Evolutionary conservation across 2,113 vertebrate genomes (phyloP), one percentile per base, ranked within the genome.

Genomic region (Regulus satrapa): DNA sequence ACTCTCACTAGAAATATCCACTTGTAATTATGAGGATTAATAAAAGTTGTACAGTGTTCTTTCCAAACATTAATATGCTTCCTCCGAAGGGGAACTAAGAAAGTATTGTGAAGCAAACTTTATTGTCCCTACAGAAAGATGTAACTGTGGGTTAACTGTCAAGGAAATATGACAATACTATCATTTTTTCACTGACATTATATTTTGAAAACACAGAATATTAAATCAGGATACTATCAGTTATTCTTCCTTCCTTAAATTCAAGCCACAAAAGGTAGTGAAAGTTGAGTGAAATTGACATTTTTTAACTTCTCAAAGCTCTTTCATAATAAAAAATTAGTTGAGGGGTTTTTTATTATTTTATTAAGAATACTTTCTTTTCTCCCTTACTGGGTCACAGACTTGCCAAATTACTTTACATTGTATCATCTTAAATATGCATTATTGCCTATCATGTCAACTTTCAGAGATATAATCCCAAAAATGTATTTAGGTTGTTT

Each of bases 201-300:
- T 88, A 73, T 93, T 94, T 89, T 89, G 89, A 96, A 97, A 96
- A 95, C 85, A 95, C 66, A 73, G 95, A 97, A 94, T 96, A 96
- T 93, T 95, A 96, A 96, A 94, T 92, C 71, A 93, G 78, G 32
- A 83, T 82, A 92, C 78, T 88, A 88, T 69, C 71, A 92, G 52
- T 81, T 95, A 89, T 92, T 93, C 67, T 71, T 69, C 38, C 71
- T 92, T 64, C 40, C 86, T 89, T 80, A 92, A 95, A 96, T 73
- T 77, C 74, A 54, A 79, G 21, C 14, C 59, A 94, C 66, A 93
- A 89, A 91, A 89, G 45, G 24, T 66, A 73, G 58, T 66, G 43
- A 89, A 89, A 85, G 83, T 68, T 68, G 52, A 94, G 56, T 87
- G 49, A 91, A 96, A 94, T 31, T 95, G 93, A 89, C 84, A 63